phyloP scores from a whole-genome alignment of 2,113 vertebrate genomes.

The Suricata suricatta region DNA sequence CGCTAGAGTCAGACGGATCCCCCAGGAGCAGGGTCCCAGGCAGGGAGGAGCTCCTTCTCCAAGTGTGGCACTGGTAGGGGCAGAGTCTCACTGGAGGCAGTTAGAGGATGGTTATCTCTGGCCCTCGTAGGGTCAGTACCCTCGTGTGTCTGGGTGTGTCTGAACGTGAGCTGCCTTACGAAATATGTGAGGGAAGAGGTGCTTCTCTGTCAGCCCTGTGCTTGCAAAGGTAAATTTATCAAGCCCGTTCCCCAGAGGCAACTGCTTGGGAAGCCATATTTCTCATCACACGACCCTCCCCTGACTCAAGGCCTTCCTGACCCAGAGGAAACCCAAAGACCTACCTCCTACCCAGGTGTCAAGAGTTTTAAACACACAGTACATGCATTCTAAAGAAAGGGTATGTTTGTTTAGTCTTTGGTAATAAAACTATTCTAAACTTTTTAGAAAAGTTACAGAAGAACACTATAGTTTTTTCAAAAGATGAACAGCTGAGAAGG shows the following conservation, averaged over 20 bases:
- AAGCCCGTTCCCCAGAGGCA: not conserved
- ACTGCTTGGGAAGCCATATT: conserved; percentile 18
- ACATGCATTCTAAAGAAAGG: not conserved
- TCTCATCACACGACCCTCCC: not conserved
- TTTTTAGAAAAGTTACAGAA: conserved; percentile 10
- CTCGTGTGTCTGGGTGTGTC: not conserved
- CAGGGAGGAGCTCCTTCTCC: not conserved
- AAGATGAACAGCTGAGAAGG: not conserved
- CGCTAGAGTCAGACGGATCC: not conserved
- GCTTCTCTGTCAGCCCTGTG: not conserved
- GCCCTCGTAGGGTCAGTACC: not conserved
- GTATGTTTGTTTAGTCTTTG: not conserved
- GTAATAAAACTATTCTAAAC: not conserved
- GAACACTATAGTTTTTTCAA: not conserved
- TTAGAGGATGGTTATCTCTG: not conserved
- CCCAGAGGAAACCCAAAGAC: not conserved
- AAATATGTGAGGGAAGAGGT: not conserved
- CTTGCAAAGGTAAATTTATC: not conserved
- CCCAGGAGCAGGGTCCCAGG: not conserved
- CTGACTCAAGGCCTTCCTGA: not conserved
- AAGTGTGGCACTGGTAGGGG: not conserved
- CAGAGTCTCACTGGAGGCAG: not conserved
- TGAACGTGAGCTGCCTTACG: not conserved
- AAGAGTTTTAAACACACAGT: not conserved
- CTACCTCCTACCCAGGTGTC: not conserved